Evolutionary conservation across 2,797 vertebrate species (phyloP).

Genomic region (Sebastes wilsoni): DNA sequence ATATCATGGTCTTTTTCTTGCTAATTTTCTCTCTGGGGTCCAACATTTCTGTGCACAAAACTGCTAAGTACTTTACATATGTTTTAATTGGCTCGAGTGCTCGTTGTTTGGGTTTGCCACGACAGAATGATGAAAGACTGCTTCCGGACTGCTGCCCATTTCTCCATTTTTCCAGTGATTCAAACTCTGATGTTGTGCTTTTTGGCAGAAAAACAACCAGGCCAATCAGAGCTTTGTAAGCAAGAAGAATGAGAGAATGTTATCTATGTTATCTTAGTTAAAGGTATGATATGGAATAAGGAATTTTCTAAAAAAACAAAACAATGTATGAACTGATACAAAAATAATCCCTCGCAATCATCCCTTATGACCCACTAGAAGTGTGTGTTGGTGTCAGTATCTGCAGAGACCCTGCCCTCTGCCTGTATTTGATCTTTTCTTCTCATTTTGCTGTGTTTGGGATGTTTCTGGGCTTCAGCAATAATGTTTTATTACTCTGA

Average conservation of each 20-base stretch:
- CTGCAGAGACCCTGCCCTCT: too few relatives aligned
- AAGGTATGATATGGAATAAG: too few relatives aligned
- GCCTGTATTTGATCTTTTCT: too few relatives aligned
- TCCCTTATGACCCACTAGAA: too few relatives aligned
- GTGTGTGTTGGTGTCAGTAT: too few relatives aligned
- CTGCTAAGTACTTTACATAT: not conserved
- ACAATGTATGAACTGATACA: too few relatives aligned
- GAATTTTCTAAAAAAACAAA: too few relatives aligned
- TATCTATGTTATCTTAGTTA: not conserved
- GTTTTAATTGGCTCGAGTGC: not conserved
- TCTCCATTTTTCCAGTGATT: not conserved
- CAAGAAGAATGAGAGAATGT: not conserved
- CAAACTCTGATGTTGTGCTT: not conserved
- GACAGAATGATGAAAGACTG: not conserved
- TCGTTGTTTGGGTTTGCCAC: not conserved
- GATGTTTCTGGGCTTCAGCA: too few relatives aligned
- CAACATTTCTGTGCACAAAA: not conserved
- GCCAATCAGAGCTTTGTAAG: not conserved
- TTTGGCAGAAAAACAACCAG: not conserved
- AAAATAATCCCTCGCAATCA: too few relatives aligned
- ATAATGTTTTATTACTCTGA: too few relatives aligned
- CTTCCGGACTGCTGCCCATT: not conserved
- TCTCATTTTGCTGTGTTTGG: too few relatives aligned
- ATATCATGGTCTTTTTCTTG: not conserved
- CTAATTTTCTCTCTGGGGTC: not conserved